A percentile compares a stretch with the other conserved stretches of the same genome.
Conservation (phyloP, 1,140 invertebrate genomes). For the Globodera rostochiensis region DNA sequence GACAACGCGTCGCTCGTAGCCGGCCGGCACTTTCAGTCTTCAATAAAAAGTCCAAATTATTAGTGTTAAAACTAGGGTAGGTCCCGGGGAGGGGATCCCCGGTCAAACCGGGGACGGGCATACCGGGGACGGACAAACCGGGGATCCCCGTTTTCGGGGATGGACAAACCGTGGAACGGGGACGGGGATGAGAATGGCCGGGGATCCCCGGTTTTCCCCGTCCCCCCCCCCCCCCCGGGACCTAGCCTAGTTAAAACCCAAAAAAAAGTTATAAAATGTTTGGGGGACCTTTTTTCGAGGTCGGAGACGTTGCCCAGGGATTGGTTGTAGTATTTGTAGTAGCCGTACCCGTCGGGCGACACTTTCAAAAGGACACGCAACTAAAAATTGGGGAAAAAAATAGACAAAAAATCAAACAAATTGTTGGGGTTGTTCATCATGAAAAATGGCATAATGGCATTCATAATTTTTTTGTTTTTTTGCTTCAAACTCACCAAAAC, state of each 20-base stretch:
- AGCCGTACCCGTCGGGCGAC: neutral
- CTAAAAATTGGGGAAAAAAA: neutral
- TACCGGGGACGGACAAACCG: too few species aligned
- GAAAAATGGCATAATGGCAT: too few species aligned
- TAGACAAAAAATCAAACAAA: neutral
- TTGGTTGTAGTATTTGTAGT: neutral
- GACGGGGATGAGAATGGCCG: too few species aligned
- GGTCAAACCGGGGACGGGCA: too few species aligned
- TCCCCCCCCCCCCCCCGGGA: too few species aligned
- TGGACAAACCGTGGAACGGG: too few species aligned
- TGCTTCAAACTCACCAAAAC: neutral
- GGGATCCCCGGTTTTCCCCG: too few species aligned
- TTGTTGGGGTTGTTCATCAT: neutral
- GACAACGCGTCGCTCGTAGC: constrained; percentile 24
- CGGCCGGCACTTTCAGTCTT: constrained; percentile 17
- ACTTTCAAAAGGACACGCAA: neutral
- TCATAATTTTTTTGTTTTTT: neutral
- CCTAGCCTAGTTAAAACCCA: too few species aligned
- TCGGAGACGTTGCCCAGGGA: neutral
- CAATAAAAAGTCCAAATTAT: neutral
- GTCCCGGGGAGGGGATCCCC: too few species aligned
- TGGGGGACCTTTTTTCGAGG: neutral
- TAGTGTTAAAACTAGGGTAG: too few species aligned
- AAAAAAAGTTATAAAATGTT: neutral
- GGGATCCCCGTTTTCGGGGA: too few species aligned